A percentile compares a stretch with the other conserved stretches of the same genome.
phyloP scores from a whole-genome alignment of 2,113 vertebrate species.

The Prinia subflava region DNA sequence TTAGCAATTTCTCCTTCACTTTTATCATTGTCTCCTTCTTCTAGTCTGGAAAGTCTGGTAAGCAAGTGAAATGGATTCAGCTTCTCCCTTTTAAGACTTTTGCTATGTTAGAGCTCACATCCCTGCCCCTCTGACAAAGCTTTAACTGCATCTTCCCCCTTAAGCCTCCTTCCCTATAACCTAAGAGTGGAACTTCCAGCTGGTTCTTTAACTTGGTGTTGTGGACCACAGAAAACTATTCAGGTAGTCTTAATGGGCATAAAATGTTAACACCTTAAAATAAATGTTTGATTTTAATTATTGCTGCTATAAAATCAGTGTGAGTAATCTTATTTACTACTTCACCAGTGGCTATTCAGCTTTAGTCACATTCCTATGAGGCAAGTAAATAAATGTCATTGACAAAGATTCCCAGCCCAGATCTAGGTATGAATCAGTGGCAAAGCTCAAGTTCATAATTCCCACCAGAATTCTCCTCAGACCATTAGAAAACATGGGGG shows the following conservation, averaged over 20 bases:
- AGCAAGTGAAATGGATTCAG: background rate
- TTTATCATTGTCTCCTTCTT: background rate
- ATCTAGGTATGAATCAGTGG: background rate
- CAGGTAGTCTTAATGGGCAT: background rate
- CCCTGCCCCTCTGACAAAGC: background rate
- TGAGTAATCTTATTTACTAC: background rate
- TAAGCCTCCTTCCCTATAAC: background rate
- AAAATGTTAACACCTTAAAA: background rate
- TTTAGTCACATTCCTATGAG: background rate
- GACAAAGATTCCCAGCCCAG: background rate
- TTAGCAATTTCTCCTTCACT: background rate
- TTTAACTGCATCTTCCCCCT: background rate
- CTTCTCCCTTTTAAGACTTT: background rate
- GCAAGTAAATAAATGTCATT: background rate
- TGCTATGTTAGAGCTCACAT: fast-evolving
- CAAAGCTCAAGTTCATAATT: background rate
- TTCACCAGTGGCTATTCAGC: background rate
- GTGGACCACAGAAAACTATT: background rate
- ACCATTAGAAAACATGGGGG: background rate
- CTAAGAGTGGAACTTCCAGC: background rate
- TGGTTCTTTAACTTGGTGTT: background rate
- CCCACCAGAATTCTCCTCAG: background rate
- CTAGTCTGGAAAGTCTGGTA: background rate
- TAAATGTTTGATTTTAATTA: background rate
- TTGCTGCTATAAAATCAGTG: background rate